phyloP scores from a whole-genome alignment of 2,113 vertebrate genomes.

The Aegithalos caudatus region DNA sequence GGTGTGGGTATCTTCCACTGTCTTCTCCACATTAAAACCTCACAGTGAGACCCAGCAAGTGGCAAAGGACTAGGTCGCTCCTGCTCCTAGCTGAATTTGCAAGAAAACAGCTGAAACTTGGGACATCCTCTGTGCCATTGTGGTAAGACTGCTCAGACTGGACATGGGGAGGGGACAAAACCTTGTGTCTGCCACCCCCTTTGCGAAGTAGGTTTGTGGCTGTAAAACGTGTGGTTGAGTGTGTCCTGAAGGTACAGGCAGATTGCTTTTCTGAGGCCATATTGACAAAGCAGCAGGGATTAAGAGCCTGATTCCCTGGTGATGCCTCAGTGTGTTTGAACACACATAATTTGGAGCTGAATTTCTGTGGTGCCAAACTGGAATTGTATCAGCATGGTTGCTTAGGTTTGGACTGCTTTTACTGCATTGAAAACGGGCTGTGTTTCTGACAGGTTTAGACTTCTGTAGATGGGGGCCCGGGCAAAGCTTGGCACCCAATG shows the following conservation, averaged over 20 bases:
- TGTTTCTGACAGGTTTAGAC: slow-evolving; percentile 14
- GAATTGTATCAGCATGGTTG: neutral
- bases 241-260: neutral
- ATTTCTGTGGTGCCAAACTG: neutral
- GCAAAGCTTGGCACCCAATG: neutral
- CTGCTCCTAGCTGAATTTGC: neutral
- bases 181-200: neutral
- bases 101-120: neutral
- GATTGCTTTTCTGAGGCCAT: neutral
- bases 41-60: neutral
- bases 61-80: neutral
- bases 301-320: neutral
- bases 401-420: neutral
- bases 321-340: neutral
- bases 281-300: neutral
- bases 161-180: neutral
- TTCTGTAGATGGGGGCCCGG: neutral
- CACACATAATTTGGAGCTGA: neutral
- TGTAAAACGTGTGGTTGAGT: neutral
- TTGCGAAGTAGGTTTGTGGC: neutral
- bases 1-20: neutral
- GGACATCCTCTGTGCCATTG: neutral
- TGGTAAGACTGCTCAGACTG: neutral
- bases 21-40: neutral
- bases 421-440: neutral